phyloP scores from a whole-genome alignment of 1,140 invertebrate species.

The Vanessa atalanta region DNA sequence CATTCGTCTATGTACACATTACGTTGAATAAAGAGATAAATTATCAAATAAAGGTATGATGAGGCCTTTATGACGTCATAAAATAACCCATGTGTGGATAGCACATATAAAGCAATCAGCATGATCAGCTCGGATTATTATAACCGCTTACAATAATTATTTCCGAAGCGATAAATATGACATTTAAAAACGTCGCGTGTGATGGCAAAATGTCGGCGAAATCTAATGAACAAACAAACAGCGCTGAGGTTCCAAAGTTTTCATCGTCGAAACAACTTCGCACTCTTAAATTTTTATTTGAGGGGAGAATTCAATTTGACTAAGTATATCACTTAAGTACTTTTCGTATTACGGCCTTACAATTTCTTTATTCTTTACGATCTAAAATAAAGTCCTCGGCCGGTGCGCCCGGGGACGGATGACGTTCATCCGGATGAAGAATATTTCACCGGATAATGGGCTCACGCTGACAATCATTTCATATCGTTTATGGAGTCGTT shows the following conservation, averaged over 20 bases:
- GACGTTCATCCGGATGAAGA: neutral
- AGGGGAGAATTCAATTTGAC: constrained; percentile 55
- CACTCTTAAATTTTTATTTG: constrained; percentile 45
- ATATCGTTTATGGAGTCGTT: constrained; percentile 13
- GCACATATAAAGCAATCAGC: too few species aligned
- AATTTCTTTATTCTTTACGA: constrained; percentile 50
- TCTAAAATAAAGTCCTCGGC: constrained; percentile 10
- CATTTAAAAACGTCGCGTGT: neutral
- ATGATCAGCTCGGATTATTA: too few species aligned
- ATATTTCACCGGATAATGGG: constrained; percentile 15
- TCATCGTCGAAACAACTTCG: constrained; percentile 34
- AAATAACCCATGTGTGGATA: too few species aligned
- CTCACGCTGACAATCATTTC: constrained; percentile 9
- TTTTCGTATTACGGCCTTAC: constrained; percentile 56
- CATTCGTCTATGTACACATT: too few species aligned
- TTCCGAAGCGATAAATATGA: neutral
- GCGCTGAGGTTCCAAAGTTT: constrained; percentile 37
- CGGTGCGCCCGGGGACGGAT: neutral
- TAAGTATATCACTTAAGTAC: constrained; percentile 59
- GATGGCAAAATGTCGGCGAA: neutral
- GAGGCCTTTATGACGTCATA: too few species aligned
- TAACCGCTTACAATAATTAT: neutral
- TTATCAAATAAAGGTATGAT: too few species aligned
- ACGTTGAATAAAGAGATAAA: too few species aligned
- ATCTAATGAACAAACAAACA: constrained; percentile 38